phyloP scores from a whole-genome alignment of 1,140 invertebrate species.

The Achatina immaculata region DNA sequence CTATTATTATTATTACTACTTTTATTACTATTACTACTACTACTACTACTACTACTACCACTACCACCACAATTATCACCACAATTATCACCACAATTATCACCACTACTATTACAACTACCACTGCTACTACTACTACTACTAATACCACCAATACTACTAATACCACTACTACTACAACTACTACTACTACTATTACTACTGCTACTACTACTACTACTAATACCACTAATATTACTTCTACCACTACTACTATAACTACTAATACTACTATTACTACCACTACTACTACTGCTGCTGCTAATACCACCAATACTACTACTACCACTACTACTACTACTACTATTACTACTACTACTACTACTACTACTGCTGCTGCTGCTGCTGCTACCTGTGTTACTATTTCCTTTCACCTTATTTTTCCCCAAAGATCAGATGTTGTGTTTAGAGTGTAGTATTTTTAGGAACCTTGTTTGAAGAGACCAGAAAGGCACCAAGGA shows the following conservation, averaged over 20 bases:
- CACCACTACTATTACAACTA: background rate
- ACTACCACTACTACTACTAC: conserved; percentile 37
- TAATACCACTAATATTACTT: background rate
- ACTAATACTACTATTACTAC: conserved; percentile 36
- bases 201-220: too few relatives aligned
- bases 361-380: background rate
- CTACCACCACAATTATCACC: background rate
- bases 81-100: background rate
- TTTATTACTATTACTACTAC: background rate
- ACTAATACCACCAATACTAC: too few relatives aligned
- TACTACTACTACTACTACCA: conserved; percentile 15
- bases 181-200: background rate
- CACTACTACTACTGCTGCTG: conserved; percentile 37
- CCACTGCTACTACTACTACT: background rate
- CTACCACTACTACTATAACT: background rate
- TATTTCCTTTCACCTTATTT: too few relatives aligned
- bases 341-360: too few relatives aligned
- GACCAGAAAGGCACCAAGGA: too few relatives aligned
- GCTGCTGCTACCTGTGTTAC: background rate
- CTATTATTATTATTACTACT: conserved; percentile 1
- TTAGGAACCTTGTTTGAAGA: too few relatives aligned
- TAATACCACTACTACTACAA: too few relatives aligned
- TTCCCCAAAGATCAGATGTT: too few relatives aligned
- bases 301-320: conserved; percentile 37
- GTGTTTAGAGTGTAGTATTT: too few relatives aligned